phyloP scores from a whole-genome alignment of 2,113 vertebrate species.

The Sinocyclocheilus rhinocerous region DNA sequence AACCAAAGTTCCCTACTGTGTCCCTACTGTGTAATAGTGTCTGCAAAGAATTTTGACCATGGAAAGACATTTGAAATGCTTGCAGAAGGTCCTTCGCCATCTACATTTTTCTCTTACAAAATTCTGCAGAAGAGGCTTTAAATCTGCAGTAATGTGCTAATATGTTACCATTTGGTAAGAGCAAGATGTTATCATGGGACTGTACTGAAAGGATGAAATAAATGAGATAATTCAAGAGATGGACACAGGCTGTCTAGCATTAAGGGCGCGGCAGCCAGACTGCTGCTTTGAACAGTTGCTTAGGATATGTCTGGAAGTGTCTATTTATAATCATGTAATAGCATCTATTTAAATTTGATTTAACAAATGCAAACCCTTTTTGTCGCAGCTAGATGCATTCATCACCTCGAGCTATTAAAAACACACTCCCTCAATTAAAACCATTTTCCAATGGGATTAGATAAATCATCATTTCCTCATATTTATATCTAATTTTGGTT shows the following conservation, averaged over 20 bases:
- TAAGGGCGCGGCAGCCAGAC: constrained; percentile 60
- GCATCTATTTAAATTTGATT: constrained; percentile 44
- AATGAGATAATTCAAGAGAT: constrained; percentile 49
- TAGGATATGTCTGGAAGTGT: constrained; percentile 58
- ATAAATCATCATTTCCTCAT: not conserved
- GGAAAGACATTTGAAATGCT: not conserved
- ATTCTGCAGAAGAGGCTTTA: not conserved
- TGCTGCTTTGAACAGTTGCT: constrained; percentile 60
- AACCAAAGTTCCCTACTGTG: constrained; percentile 19
- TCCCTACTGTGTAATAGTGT: not conserved
- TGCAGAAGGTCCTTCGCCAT: not conserved
- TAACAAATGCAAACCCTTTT: constrained; percentile 48
- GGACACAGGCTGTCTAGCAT: constrained; percentile 54
- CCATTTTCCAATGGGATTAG: not conserved
- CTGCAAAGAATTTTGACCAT: not conserved
- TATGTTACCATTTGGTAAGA: constrained; percentile 15
- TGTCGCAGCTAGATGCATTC: constrained; percentile 1
- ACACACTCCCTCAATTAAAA: not conserved
- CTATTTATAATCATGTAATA: constrained; percentile 52
- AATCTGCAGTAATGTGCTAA: not conserved
- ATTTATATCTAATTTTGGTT: not conserved
- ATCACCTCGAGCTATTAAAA: not conserved
- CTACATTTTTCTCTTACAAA: not conserved
- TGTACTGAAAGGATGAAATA: constrained; percentile 47
- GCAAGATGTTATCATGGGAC: constrained; percentile 2